Base-by-base conservation (phyloP, 23 tunicate species). In the Corella eumyota region DNA sequence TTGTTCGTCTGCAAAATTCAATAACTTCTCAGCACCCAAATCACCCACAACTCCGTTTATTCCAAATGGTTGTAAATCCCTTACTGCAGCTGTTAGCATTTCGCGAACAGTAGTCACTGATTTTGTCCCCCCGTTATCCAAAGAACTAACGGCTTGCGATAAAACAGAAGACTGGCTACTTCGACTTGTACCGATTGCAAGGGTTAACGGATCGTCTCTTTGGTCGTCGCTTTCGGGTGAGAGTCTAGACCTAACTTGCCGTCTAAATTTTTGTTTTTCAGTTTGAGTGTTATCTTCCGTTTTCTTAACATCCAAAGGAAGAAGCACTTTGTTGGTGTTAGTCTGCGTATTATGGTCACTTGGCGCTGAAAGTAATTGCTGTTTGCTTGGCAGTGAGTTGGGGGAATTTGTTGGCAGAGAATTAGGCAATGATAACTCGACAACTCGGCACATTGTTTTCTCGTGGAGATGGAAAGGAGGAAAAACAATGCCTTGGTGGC, bases 371-470 rank as follows among this genome's bases (percentile, higher is more conserved):
- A n/a, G n/a, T n/a, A n/a, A n/a, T n/a, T n/a, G n/a, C n/a, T n/a
- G n/a, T n/a, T n/a, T n/a, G n/a, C n/a, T n/a, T n/a, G n/a, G n/a
- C n/a, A n/a, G n/a, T n/a, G n/a, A n/a, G n/a, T n/a, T n/a, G n/a
- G n/a, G n/a, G n/a, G n/a, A n/a, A n/a, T n/a, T n/a, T n/a, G n/a
- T n/a, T n/a, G n/a, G n/a, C n/a, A n/a, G n/a, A n/a, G n/a, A n/a
- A n/a, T 13, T 15, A 13, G 13, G 83, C 5, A 84, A 52, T 21
- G 77, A 36, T 19, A 84, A 61, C 29, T 84, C 76, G 35, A 84
- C 77, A 4, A 84, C 71, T 2, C 73, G 72, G 66, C 82, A 84
- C 59, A 66, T 57, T 2, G 70, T 55, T 25, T 75, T 75, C 38
- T 75, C 73, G 26, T 36, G 64, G 45, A 65, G 29, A 35, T 66